Percentiles rank a stretch among this genome's conserved stretches.
phyloP scores from a whole-genome alignment of 2,113 vertebrate species.

The Nymphicus hollandicus region DNA sequence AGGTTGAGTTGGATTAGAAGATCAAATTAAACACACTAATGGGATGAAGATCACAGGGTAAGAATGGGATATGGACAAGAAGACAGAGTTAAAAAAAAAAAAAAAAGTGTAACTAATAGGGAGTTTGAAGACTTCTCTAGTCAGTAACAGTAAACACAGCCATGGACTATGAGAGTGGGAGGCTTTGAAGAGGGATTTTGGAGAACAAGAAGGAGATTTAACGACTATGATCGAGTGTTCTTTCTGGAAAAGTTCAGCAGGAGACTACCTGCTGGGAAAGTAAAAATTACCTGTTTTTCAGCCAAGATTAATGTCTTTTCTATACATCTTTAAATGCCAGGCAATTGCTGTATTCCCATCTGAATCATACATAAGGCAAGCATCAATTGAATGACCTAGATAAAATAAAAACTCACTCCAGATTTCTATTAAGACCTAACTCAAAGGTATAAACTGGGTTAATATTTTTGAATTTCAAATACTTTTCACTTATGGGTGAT shows the following conservation, averaged over 20 bases:
- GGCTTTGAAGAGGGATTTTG: neutral
- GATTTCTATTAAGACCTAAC: neutral
- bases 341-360: neutral
- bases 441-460: neutral
- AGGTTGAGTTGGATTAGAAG: neutral
- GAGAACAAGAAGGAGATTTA: neutral
- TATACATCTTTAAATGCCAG: neutral
- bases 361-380: neutral
- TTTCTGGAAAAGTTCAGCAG: neutral
- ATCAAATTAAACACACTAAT: neutral
- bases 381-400: neutral
- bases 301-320: neutral
- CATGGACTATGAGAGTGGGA: accelerated
- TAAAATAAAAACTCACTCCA: neutral
- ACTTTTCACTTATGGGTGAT: neutral
- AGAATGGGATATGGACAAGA: neutral
- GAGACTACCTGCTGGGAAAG: neutral
- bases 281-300: neutral
- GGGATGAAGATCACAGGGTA: neutral
- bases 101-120: neutral
- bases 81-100: neutral
- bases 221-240: neutral
- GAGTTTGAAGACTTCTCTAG: neutral
- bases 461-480: neutral
- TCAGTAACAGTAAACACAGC: neutral